phyloP scores from a whole-genome alignment of 2,797 vertebrate species.

The Heterohyrax brucei region DNA sequence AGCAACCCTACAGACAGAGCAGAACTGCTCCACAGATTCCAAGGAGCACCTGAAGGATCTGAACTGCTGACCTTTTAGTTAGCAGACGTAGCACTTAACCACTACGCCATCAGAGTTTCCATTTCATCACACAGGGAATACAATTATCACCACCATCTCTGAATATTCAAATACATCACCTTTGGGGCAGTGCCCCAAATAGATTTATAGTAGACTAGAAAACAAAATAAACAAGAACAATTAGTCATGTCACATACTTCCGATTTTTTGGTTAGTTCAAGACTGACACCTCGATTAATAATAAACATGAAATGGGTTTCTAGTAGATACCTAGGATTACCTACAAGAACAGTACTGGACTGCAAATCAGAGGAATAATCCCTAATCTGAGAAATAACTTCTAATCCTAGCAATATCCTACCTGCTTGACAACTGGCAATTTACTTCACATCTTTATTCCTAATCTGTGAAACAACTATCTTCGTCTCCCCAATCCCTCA shows the following conservation, averaged over 20 bases:
- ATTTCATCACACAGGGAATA: neutral
- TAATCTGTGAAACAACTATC: neutral
- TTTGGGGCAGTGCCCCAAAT: neutral
- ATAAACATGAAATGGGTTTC: neutral
- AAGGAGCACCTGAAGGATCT: no score
- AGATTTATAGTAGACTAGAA: neutral
- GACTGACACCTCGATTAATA: neutral
- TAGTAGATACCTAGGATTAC: neutral
- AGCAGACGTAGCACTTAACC: no score
- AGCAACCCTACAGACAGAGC: no score
- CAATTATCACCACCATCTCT: neutral
- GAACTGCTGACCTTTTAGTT: no score
- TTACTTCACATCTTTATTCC: neutral
- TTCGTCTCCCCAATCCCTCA: neutral
- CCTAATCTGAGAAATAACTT: neutral
- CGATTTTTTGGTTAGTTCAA: constrained; percentile 33
- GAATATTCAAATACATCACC: neutral
- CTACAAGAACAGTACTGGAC: neutral
- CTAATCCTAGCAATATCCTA: neutral
- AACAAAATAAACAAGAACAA: constrained; percentile 45
- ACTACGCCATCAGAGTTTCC: no score
- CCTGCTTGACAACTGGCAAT: constrained; percentile 1
- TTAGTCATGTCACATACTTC: neutral
- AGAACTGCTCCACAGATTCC: no score
- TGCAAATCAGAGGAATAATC: neutral